These are phyloP conservation scores for Danio tinwini DNA, from an alignment of 2,797 vertebrate genomes.

Conservation along the genomic window DNA sequence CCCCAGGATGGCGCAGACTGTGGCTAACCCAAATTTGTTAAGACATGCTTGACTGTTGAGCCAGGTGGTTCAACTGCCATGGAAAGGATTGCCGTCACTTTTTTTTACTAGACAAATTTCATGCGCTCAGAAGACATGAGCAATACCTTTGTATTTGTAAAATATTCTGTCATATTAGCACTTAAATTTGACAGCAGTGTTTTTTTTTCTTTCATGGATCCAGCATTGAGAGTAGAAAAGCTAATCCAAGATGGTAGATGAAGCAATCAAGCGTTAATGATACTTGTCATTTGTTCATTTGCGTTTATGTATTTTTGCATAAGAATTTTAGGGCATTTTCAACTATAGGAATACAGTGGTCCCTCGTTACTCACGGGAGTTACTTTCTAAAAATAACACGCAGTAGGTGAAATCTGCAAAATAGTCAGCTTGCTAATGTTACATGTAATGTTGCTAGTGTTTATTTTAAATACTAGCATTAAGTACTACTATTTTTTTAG, in stretches of 20 bases:
- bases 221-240: not conserved
- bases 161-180: conserved; percentile 8
- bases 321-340: too few species aligned
- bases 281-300: not conserved
- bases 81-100: conserved; percentile 30
- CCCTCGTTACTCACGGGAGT: too few species aligned
- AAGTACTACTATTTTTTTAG: too few species aligned
- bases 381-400: too few species aligned
- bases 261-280: not conserved
- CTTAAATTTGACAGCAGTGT: not conserved
- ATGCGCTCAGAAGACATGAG: not conserved
- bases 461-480: too few species aligned
- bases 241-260: not conserved
- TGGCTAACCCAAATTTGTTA: conserved; percentile 39
- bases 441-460: too few species aligned
- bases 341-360: too few species aligned
- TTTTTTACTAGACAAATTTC: not conserved
- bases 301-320: not conserved
- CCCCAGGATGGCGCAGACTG: conserved; percentile 21
- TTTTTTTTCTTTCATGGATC: not conserved
- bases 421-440: too few species aligned
- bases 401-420: too few species aligned
- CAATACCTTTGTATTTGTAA: too few species aligned
- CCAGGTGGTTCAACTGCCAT: conserved; percentile 26
- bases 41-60: conserved; percentile 15